Base-by-base conservation (phyloP, 2,888 invertebrate species). In the Ophion obscuratus region DNA sequence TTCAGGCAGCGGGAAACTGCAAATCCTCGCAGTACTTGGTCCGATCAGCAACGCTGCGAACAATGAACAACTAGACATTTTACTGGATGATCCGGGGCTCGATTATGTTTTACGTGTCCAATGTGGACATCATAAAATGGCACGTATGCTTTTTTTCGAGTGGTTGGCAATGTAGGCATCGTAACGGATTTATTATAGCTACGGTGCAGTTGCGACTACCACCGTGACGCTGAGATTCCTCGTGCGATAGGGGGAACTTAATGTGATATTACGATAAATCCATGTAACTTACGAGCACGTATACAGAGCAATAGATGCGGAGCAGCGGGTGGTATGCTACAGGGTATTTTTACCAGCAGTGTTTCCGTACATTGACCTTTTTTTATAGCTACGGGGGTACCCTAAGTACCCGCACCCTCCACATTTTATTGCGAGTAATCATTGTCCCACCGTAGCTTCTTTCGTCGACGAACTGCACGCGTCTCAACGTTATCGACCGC, bases 401-500 rank as follows among this genome's bases (percentile, higher is more conserved):
- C n/a, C n/a, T n/a, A 53, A 2, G 47, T 44, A 64, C 66, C 44
- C 70, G 71, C 31, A 57, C 80, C 27, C 31, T 20, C 71, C 20
- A 31, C 44, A 61, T 24, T 24, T 88, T 87, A 87, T 87, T 85
- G 78, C 70, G 73, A 83, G 31, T 44, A 71, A 79, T 85, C 59
- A 85, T 77, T 85, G 47, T 77, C 79, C 66, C 74, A 53, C 76
- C 47, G 57, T 77, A 85, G 83, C 88, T 86, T 86, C 89, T 88
- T 86, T 83, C 67, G 76, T 73, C 88, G 81, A 78, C 84, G 82
- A 75, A 77, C 40, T 78, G 59, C 78, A 85, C 64, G 61, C 61
- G 70, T 75, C 78, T 85, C 85, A 70, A 44, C 85, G 78, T 87
- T 93, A 93, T 93, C 93, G 93, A 93, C 91, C 93, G 92, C 89